These are phyloP conservation scores for Phataginus tricuspis DNA, from an alignment of 2,797 vertebrate species.

Conservation along the genomic window DNA sequence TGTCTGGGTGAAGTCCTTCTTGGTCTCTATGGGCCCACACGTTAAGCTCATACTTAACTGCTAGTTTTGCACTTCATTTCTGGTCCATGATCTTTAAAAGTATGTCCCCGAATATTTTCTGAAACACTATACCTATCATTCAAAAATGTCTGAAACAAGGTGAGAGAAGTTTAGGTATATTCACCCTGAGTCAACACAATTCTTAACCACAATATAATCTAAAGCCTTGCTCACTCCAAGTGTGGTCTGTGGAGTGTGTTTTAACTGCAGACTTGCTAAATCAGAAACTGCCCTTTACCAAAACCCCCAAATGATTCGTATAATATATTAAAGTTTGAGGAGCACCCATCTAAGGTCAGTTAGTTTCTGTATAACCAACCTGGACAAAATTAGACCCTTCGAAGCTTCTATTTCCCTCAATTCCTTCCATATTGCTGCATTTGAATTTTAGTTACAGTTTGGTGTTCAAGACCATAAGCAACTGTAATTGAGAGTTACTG, in stretches of 20 bases:
- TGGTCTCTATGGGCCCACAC: not conserved
- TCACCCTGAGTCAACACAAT: not conserved
- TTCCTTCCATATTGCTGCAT: not conserved
- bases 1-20: not conserved
- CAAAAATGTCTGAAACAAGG: conserved; percentile 42
- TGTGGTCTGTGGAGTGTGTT: not conserved
- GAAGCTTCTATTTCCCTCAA: not conserved
- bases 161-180: not conserved
- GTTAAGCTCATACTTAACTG: not conserved
- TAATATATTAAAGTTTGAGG: not conserved
- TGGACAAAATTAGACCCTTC: conserved; percentile 11
- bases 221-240: not conserved
- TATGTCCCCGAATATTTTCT: not conserved
- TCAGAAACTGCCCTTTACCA: not conserved
- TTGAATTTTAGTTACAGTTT: conserved; percentile 20
- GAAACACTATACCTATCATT: not conserved
- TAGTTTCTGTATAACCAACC: not conserved
- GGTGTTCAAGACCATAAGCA: not conserved
- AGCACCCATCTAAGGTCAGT: not conserved
- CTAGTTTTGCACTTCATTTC: not conserved
- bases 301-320: not conserved
- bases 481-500: not conserved
- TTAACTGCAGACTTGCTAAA: not conserved
- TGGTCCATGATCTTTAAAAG: not conserved
- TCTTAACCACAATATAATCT: not conserved